Conservation (phyloP, 2,888 invertebrate genomes). For the Heliconius charithonia region DNA sequence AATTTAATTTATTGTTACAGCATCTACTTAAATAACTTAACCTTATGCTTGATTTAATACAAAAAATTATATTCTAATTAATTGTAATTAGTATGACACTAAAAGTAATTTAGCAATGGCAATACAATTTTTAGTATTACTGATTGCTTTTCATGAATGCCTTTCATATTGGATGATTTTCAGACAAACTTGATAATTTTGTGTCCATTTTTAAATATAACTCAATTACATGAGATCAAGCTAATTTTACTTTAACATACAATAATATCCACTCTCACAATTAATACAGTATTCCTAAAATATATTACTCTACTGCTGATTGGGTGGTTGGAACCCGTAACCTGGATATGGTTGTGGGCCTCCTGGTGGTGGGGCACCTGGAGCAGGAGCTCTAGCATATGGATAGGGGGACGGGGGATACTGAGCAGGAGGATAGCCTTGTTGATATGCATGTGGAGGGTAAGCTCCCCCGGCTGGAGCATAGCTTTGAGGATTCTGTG, state of each 20-base stretch:
- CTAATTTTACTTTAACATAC: not conserved
- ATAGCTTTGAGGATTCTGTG: constrained; percentile 80
- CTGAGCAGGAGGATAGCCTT: constrained; percentile 81
- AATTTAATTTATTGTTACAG: constrained; percentile 4
- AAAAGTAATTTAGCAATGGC: not conserved
- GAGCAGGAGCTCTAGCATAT: constrained; percentile 84
- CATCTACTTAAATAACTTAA: constrained; percentile 22
- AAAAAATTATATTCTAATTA: constrained; percentile 1
- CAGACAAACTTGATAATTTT: not conserved
- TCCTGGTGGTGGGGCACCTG: constrained; percentile 87
- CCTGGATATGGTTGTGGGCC: constrained; percentile 90
- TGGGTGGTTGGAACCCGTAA: constrained; percentile 91
- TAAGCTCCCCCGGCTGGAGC: constrained; percentile 74
- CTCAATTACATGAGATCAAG: constrained; percentile 7
- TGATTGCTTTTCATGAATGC: not conserved
- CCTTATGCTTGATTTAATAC: not conserved
- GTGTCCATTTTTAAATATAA: not conserved
- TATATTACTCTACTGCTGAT: constrained; percentile 79
- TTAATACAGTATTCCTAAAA: constrained; percentile 13
- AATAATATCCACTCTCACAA: constrained; percentile 24
- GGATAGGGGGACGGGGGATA: constrained; percentile 84
- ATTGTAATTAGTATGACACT: constrained; percentile 9
- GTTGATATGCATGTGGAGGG: constrained; percentile 81
- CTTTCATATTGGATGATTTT: not conserved
- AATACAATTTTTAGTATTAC: constrained; percentile 3